Percentiles rank a stretch among this genome's conserved stretches.
These are phyloP conservation scores for Chaetoderma sp. DNA, from an alignment of 2,888 invertebrate species.

Conservation along the genomic window DNA sequence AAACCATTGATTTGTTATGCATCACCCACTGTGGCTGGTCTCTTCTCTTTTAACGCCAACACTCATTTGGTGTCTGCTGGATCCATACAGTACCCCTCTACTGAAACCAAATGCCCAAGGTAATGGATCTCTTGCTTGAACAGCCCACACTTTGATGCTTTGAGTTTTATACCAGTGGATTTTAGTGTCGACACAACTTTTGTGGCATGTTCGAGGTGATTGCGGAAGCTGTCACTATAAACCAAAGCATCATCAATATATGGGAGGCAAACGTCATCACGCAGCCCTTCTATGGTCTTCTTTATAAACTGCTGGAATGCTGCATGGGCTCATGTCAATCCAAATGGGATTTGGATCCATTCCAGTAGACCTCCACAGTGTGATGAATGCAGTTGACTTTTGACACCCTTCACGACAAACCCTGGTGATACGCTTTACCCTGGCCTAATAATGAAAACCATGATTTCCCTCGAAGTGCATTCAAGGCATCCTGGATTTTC, in stretches of 20 bases:
- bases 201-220: neutral
- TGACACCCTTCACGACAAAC: no score
- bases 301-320: neutral
- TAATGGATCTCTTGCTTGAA: neutral
- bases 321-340: no score
- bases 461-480: no score
- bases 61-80: neutral
- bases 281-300: neutral
- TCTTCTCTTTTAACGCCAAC: neutral
- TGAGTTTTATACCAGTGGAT: neutral
- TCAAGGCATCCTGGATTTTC: no score
- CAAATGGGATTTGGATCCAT: no score
- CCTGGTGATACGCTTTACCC: no score
- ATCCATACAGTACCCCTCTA: neutral
- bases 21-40: neutral
- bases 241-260: neutral
- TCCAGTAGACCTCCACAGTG: no score
- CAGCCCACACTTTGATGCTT: neutral
- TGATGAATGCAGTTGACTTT: no score
- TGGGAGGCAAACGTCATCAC: neutral
- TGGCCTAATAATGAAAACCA: no score
- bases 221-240: neutral
- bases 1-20: neutral
- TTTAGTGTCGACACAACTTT: neutral
- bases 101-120: neutral